Base-by-base conservation (phyloP, 2,797 vertebrate species). In the Myotis pilosus region DNA sequence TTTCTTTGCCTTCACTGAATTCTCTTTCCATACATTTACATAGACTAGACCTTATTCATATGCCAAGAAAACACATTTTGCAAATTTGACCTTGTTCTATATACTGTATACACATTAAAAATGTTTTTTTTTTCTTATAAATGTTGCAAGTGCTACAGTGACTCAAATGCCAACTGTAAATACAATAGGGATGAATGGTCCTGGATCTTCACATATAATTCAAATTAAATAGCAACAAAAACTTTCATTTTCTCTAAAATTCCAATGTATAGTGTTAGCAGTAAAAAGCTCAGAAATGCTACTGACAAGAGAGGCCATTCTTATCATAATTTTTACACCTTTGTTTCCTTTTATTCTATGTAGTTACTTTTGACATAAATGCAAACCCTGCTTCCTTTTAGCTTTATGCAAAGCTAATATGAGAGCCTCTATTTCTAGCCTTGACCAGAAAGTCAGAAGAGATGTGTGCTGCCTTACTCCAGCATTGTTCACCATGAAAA, bases 271-370 rank as follows among this genome's bases (percentile, higher is more conserved):
- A 80, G 47, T 38, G 25, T 84, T 87, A 95, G 55, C n/a, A 92
- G 75, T 38, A 93, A 95, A 94, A 93, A 30, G 10, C 51, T 94
- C n/a, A 90, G 88, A 92, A 95, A 92, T 49, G 28, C 55, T 92
- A 88, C 74, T 78, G 47, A 85, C 84, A 80, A 81, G 64, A 93
- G 74, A 92, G 74, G 62, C n/a, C 87, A 80, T 86, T 95, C 85
- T 95, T 97, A 97, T 97, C 95, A 95, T 57, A 95, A 23, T 83
- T 57, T 82, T 57, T 79, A 88, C 96, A 97, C 89, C 92, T 97
- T 97, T 96, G 74, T 88, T 91, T 60, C 74, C 91, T 93, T 96
- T 96, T 93, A 82, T 94, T 91, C 85, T 78, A 19, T 62, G 57
- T 90, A 93, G 38, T 75, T 88, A 49, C 75, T 95, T 96, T 91